phyloP scores from a whole-genome alignment of 2,888 invertebrate genomes.

The Polydrusus cervinus region DNA sequence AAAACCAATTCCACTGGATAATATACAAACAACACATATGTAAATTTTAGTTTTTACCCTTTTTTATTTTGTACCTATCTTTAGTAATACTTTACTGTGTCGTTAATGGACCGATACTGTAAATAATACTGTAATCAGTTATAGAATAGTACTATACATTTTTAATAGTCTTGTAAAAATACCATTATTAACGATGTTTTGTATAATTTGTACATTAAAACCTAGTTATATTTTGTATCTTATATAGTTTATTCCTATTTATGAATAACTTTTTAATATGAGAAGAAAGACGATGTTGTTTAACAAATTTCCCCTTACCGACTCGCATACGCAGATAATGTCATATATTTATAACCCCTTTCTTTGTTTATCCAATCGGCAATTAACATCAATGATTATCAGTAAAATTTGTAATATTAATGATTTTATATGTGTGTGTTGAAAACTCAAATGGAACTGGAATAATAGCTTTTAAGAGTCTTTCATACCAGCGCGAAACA shows the following conservation, averaged over 20 bases:
- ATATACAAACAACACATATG: constrained; percentile 58
- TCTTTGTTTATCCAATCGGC: neutral
- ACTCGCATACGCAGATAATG: too few relatives aligned
- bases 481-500: too few relatives aligned
- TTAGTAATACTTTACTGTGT: too few relatives aligned
- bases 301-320: too few relatives aligned
- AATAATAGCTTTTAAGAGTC: too few relatives aligned
- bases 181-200: neutral
- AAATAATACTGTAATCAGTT: neutral
- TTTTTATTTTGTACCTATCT: too few relatives aligned
- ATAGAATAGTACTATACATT: neutral
- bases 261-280: too few relatives aligned
- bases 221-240: neutral
- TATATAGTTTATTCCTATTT: neutral
- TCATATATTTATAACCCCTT: too few relatives aligned
- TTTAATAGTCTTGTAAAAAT: neutral
- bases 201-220: neutral
- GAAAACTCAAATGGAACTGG: too few relatives aligned
- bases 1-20: constrained; percentile 56
- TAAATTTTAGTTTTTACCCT: constrained; percentile 36
- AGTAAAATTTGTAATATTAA: neutral
- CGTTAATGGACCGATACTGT: too few relatives aligned
- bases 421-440: too few relatives aligned
- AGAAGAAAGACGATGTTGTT: too few relatives aligned
- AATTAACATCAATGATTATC: neutral